Percentiles rank a stretch among this genome's conserved stretches.
Conservation (phyloP, 2,888 invertebrate species). For the Drosophila phalerata region DNA sequence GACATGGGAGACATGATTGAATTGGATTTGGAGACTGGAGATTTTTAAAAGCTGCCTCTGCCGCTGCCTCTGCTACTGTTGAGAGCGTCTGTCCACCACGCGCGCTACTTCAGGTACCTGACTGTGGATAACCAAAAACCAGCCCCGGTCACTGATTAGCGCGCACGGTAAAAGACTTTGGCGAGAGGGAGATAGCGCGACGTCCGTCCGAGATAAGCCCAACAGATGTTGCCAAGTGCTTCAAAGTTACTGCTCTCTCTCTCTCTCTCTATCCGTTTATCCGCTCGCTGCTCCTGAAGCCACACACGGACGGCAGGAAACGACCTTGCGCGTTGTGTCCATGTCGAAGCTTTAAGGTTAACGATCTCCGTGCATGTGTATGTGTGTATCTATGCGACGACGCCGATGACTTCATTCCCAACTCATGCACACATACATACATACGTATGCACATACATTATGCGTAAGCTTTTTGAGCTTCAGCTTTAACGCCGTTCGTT, state of each 20-base stretch:
- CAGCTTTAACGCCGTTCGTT: conserved; percentile 45
- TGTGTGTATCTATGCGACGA: conserved; percentile 31
- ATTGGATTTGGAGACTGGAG: conserved; percentile 14
- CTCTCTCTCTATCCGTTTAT: background rate
- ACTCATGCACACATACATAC: conserved; percentile 17
- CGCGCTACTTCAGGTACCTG: conserved; percentile 99
- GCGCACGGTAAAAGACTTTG: conserved; percentile 88
- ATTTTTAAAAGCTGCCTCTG: conserved; percentile 2
- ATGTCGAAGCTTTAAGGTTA: conserved; percentile 84
- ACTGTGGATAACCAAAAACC: conserved; percentile 88
- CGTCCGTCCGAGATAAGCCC: conserved; percentile 35
- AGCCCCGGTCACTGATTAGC: conserved; percentile 96
- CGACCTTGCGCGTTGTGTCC: conserved; percentile 83
- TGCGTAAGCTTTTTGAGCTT: conserved; percentile 50
- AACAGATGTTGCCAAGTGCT: conserved; percentile 62
- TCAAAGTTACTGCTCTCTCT: conserved; percentile 4
- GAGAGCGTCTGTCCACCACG: conserved; percentile 88
- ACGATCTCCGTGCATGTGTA: conserved; percentile 80
- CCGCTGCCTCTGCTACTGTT: conserved; percentile 14
- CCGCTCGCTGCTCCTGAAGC: conserved; percentile 25
- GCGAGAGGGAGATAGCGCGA: conserved; percentile 3
- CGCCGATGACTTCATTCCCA: conserved; percentile 75
- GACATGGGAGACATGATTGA: conserved; percentile 91
- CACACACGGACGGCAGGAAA: conserved; percentile 55
- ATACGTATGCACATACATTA: conserved; percentile 16